These are phyloP conservation scores for Nymphalis c-album DNA, from an alignment of 2,888 invertebrate species.

Conservation along the genomic window DNA sequence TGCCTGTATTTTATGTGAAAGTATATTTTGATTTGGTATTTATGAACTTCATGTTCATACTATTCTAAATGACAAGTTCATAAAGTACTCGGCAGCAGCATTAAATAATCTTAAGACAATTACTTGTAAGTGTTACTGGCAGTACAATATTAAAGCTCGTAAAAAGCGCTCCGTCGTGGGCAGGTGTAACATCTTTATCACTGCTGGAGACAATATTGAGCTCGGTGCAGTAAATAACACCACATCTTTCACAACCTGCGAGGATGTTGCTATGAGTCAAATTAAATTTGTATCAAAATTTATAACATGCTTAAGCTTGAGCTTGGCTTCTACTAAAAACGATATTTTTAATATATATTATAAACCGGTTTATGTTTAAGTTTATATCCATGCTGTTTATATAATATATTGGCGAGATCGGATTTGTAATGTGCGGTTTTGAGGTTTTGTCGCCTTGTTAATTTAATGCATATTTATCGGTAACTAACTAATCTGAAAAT, in stretches of 20 bases:
- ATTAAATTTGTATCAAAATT: constrained; percentile 22
- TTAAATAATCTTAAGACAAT: constrained; percentile 28
- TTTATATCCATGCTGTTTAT: not conserved
- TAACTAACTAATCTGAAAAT: too few relatives aligned
- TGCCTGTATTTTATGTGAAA: too few relatives aligned
- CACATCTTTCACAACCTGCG: constrained; percentile 81
- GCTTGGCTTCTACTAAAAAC: not conserved
- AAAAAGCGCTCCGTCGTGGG: constrained; percentile 78
- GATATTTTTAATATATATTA: not conserved
- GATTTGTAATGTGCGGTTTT: constrained; percentile 3
- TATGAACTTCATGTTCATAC: not conserved
- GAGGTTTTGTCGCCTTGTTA: constrained; percentile 1
- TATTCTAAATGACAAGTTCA: constrained; percentile 6
- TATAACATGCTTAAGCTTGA: not conserved
- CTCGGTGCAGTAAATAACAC: constrained; percentile 72
- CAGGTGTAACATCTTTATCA: constrained; percentile 78
- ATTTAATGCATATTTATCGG: too few relatives aligned
- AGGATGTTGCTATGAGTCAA: constrained; percentile 18
- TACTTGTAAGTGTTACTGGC: constrained; percentile 81
- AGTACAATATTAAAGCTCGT: constrained; percentile 80
- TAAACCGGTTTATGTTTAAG: constrained; percentile 11
- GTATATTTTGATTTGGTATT: too few relatives aligned
- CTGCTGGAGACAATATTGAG: constrained; percentile 62
- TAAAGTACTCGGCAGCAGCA: constrained; percentile 6
- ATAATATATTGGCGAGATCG: not conserved